Base-by-base conservation (phyloP, 2,113 vertebrate species). In the Bubo bubo region DNA sequence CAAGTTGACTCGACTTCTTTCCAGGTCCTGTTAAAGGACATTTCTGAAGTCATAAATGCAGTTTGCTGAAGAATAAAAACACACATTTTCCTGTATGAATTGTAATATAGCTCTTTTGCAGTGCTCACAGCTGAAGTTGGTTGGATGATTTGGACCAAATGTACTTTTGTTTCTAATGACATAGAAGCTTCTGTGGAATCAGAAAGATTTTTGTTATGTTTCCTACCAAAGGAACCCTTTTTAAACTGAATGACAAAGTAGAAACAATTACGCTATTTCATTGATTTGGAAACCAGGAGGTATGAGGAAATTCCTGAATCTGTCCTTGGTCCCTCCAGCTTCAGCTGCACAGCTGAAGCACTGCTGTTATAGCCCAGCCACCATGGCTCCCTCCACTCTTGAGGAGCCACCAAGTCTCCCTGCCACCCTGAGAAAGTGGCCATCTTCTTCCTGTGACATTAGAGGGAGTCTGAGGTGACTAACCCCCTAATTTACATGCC, bases 401-500 rank as follows among this genome's bases (percentile, higher is more conserved):
- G 30, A 41, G 80, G 91, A 82, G 93, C 64, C 73, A 70, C 43
- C 18, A 91, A 74, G 90, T 85, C 91, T 91, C 39, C 35, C 34
- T 59, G 43, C 3, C 34, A 68, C 19, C 16, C 58, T 93, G 87
- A 93, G 95, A 97, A 95, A 96, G 93, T 94, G 81, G 24, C 77
- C 45, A 49, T 91, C 90, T 85, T 85, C 74, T 49, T 91, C 39
- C 90, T 79, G 77, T 0, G n/a, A 97, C 90, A 79, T 94, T 93
- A 96, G 87, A 96, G 14, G 84, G 87, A 95, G 53, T 32, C 39
- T 87, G 45, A 96, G 43, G 60, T 91, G 92, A 94, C 87, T 96
- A 94, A 96, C 35, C 27, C 84, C 43, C 37, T 95, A 91, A 95
- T 96, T 96, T 96, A 79, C 77, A 72, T 91, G 39, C 70, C 77